Evolutionary conservation across 2,888 invertebrate genomes (phyloP), one percentile per base, ranked within the genome.

Genomic region (Pachycephus smyrnensis): DNA sequence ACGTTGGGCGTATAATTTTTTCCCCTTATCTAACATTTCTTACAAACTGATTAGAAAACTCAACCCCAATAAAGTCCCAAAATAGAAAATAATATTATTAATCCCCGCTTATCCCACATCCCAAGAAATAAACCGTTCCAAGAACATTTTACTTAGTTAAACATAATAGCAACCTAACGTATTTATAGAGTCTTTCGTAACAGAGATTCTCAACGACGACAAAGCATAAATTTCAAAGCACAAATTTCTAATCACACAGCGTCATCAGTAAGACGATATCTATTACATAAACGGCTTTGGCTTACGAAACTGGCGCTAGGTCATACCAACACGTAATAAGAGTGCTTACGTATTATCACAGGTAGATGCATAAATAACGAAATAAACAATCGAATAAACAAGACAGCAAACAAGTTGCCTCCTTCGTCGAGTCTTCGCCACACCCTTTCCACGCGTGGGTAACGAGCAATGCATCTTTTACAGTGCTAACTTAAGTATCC

Each of bases 1-100:
- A 76, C 68, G 75, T 78, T 78, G 78, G 73, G 75, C 75, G 75
- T 30, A 32, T 69, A 32, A 32, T 30, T 3, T 69, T 69, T 11
- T 69, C n/a, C n/a, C n/a, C n/a, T 30, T 31, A 6, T 69, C 6
- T 11, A 15, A 69, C 15, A 68, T 68, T 11, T 69, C 40, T 40
- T 6, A 15, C 40, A 40, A 40, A 40, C 40, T 6, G 1, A 15
- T 40, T 15, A 40, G 2, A 40, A 40, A 40, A 40, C 15, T 40
- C 1, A 40, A 40, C 4, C 4, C 15, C 6, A 4, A 40, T 40
- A 15, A 15, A 0, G 2, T 6, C 23, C 9, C 23, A 23, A 55
- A 55, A 23, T 23, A 55, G 9, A 55, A 55, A 23, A 55, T 23
- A 55, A 55, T 40, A 40, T 55, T 55, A 55, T 55, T 55, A 55